Base-by-base conservation (phyloP, 2,888 invertebrate species). In the Gymnocheta viridis region DNA sequence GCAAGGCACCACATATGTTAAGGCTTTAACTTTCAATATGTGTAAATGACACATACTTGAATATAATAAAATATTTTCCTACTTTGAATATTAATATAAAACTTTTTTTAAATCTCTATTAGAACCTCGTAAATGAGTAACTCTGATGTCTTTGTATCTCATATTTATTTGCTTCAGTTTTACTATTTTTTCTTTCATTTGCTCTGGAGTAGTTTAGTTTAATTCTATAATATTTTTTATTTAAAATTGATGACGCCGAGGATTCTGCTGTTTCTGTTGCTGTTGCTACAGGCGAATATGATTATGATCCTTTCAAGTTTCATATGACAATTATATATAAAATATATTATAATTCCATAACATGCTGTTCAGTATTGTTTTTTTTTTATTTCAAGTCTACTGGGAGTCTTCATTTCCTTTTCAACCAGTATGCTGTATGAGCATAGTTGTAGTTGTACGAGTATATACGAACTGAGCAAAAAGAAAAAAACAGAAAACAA, bases 311-410 rank as follows among this genome's bases (percentile, higher is more conserved):
- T 83, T 83, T 80, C 35, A 60, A 81, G 81, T 84, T 69, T 84
- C 84, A 56, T 77, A 81, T 84, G 81, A 84, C 81, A 84, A 84
- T 84, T 77, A 84, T 72, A 60, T 32, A 64, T 17, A 41, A 81
- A 81, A 81, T 80, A 58, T 22, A 73, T 80, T 73, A 73, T 67
- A 81, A 81, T 81, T 69, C 67, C 44, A 69, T 81, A 74, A 81
- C 74, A 62, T 60, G 60, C 35, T 77, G 58, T 41, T 77, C 49
- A 67, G 38, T 58, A 7, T 67, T 35, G 58, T 66, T 38, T 35
- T 35, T 35, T 35, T 35, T 44, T 58, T 49, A 47, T 77, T 60
- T 58, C 67, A 77, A 69, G 27, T 77, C 77, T 77, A 35, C 19
- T 38, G 77, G 67, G 77, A 69, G 60, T 60, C 6, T 58, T 22